Percentiles rank a stretch among this genome's conserved stretches.
Conservation (phyloP, 2,888 invertebrate genomes). For the Hyposoter dolosus region DNA sequence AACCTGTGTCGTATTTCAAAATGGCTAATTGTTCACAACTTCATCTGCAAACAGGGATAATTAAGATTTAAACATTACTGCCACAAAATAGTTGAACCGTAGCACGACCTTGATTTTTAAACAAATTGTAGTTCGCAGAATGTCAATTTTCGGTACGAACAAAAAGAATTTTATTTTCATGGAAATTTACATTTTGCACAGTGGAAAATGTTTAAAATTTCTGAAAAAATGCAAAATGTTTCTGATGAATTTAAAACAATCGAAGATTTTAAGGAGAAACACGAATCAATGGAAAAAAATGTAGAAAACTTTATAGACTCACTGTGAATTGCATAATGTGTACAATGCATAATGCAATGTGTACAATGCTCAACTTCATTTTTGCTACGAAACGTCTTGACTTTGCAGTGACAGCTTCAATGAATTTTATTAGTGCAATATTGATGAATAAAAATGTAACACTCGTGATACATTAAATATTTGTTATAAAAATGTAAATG, state of each 20-base stretch:
- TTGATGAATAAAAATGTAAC: background rate
- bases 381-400: background rate
- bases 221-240: background rate
- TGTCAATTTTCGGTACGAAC: too few relatives aligned
- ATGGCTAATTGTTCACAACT: background rate
- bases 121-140: too few relatives aligned
- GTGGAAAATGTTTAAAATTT: too few relatives aligned
- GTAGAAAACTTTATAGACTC: background rate
- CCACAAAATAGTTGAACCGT: too few relatives aligned
- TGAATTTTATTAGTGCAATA: too few relatives aligned
- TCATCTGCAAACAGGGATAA: too few relatives aligned
- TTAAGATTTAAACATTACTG: too few relatives aligned
- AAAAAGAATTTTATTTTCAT: too few relatives aligned
- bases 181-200: too few relatives aligned
- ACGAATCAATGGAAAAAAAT: background rate
- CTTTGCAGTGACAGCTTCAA: too few relatives aligned
- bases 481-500: background rate
- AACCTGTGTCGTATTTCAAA: background rate
- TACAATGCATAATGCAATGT: background rate
- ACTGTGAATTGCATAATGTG: background rate
- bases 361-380: background rate
- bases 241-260: background rate
- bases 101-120: too few relatives aligned
- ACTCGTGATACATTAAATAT: background rate
- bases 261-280: background rate